Evolutionary conservation across 1,140 invertebrate genomes (phyloP).

Genomic region (Drosophila lacertosa): DNA sequence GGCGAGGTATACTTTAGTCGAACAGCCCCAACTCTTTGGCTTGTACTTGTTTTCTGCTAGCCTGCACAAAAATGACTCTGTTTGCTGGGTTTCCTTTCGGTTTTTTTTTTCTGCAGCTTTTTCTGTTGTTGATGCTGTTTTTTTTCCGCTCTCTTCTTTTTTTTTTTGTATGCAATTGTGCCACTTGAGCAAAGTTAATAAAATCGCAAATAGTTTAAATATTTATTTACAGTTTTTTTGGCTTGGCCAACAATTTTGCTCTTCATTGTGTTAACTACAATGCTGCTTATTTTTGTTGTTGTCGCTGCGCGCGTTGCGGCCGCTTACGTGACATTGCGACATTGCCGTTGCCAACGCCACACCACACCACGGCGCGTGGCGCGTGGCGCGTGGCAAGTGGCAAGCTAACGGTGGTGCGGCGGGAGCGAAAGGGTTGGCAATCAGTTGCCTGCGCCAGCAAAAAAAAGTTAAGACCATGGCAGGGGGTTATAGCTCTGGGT

Average conservation of each 20-base stretch:
- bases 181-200: slow-evolving; percentile 81
- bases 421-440: background rate
- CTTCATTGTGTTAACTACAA: slow-evolving; percentile 57
- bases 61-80: slow-evolving; percentile 23
- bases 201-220: slow-evolving; percentile 82
- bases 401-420: background rate
- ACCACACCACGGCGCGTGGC: background rate
- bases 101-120: slow-evolving; percentile 26
- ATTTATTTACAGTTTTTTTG: slow-evolving; percentile 80
- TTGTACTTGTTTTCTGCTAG: slow-evolving; percentile 8
- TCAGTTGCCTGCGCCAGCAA: background rate
- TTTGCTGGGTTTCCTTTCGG: slow-evolving; percentile 23
- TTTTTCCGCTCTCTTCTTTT: background rate
- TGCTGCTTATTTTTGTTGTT: slow-evolving; percentile 30
- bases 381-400: slow-evolving; percentile 5
- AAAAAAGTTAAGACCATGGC: background rate
- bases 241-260: slow-evolving; percentile 68
- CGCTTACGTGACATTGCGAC: slow-evolving; percentile 61
- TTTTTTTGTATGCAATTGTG: slow-evolving; percentile 68
- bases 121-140: slow-evolving; percentile 6
- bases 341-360: slow-evolving; percentile 1
- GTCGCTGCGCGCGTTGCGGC: slow-evolving; percentile 15
- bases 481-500: background rate
- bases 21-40: no score
- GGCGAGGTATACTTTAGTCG: no score